Evolutionary conservation across 2,797 vertebrate genomes (phyloP).

Genomic region (Eulemur coronatus): DNA sequence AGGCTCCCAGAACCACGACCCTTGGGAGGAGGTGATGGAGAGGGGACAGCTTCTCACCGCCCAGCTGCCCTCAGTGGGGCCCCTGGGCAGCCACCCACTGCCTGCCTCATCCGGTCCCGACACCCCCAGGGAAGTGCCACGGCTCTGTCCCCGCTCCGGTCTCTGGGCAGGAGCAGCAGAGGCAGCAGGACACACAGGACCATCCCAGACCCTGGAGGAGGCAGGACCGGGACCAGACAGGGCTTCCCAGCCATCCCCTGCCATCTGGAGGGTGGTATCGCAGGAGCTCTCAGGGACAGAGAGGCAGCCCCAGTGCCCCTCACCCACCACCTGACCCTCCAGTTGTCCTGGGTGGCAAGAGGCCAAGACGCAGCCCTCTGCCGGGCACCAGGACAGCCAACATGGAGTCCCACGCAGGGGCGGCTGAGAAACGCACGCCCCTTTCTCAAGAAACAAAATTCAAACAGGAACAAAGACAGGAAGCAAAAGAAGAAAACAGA

Average conservation of each 20-base stretch:
- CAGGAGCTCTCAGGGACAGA: not conserved
- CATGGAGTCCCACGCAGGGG: rapidly evolving
- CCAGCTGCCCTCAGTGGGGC: not conserved
- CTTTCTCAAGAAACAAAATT: not conserved
- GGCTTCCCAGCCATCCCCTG: not conserved
- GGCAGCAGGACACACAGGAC: not conserved
- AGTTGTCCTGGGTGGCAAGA: not conserved
- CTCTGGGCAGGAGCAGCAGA: not conserved
- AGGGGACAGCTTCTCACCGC: not conserved
- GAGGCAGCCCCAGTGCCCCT: not conserved
- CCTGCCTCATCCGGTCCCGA: not conserved
- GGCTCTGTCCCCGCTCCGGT: not conserved
- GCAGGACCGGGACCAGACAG: not conserved
- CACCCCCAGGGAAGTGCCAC: not conserved
- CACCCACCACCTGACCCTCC: not conserved
- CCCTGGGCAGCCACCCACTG: not conserved
- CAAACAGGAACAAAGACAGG: not conserved
- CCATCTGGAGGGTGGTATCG: not conserved
- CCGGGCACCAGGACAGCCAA: too few species aligned
- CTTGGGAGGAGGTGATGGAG: not conserved
- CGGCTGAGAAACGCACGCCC: rapidly evolving
- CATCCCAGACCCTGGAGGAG: not conserved
- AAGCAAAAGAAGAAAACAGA: not conserved
- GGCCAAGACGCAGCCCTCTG: not conserved
- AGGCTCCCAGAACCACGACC: not conserved